Percentiles rank a stretch among this genome's conserved stretches.
These are phyloP conservation scores for Australoheros facetus DNA, from an alignment of 2,797 vertebrate genomes.

Conservation along the genomic window DNA sequence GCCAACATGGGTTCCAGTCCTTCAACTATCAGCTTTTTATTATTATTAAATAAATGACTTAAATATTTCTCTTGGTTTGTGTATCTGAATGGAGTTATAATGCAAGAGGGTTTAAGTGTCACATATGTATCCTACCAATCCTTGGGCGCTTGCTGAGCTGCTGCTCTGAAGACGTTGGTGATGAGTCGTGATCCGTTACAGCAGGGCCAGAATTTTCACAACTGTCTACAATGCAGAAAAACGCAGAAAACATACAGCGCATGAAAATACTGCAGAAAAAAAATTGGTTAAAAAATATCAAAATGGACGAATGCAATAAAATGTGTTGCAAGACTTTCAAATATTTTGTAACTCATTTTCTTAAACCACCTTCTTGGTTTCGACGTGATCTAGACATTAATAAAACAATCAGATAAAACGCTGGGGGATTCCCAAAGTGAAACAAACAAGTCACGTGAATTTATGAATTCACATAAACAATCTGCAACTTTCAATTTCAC, in stretches of 20 bases:
- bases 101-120: not conserved
- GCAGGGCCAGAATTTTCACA: conserved; percentile 1
- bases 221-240: conserved; percentile 31
- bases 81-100: not conserved
- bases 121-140: conserved; percentile 61
- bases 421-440: conserved; percentile 16
- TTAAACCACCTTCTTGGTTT: not conserved
- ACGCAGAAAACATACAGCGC: not conserved
- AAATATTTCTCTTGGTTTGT: not conserved
- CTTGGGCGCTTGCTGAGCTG: conserved; percentile 65
- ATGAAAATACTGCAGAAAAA: not conserved
- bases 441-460: not conserved
- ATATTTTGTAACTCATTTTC: not conserved
- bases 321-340: not conserved
- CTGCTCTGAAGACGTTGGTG: not conserved
- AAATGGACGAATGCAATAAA: not conserved
- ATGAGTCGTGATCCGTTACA: not conserved
- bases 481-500: conserved; percentile 26
- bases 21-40: not conserved
- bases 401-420: not conserved
- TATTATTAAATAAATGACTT: no score
- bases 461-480: not conserved
- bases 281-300: not conserved
- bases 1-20: not conserved
- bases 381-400: not conserved